Percentiles rank a stretch among this genome's conserved stretches.
These are phyloP conservation scores for Tiaroga cobitis DNA, from an alignment of 2,797 vertebrate species.

Conservation along the genomic window DNA sequence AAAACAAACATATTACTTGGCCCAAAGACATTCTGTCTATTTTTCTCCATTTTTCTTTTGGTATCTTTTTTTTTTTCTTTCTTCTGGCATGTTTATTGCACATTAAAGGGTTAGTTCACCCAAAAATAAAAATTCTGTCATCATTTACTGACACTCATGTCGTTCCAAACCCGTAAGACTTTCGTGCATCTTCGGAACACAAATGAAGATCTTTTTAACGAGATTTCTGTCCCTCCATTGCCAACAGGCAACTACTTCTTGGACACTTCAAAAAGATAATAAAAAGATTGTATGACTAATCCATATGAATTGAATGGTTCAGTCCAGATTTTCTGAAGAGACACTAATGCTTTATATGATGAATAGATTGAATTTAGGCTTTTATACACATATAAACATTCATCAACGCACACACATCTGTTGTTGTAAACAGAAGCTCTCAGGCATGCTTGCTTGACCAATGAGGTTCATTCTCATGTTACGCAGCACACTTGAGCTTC, in stretches of 20 bases:
- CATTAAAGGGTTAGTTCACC: not conserved
- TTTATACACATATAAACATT: not conserved
- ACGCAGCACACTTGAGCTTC: no score
- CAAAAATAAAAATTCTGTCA: not conserved
- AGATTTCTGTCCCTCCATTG: not conserved
- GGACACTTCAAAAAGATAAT: no score
- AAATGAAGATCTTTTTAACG: not conserved
- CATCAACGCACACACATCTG: not conserved
- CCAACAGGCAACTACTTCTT: no score
- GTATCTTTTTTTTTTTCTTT: not conserved
- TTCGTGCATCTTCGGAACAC: not conserved
- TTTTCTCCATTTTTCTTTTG: constrained; percentile 14
- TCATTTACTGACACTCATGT: not conserved
- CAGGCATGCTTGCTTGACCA: not conserved
- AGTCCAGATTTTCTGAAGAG: not conserved
- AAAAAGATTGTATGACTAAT: no score
- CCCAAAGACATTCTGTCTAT: constrained; percentile 49
- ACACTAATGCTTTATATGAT: not conserved
- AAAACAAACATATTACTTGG: constrained; percentile 66
- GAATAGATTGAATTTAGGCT: not conserved
- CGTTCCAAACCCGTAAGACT: not conserved
- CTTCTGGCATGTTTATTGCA: constrained; percentile 4
- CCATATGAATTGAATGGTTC: not conserved
- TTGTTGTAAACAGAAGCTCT: not conserved
- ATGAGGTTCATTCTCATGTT: no score